Conservation (phyloP, 1,140 invertebrate species). For the Brachionus asplanchnoidis region DNA sequence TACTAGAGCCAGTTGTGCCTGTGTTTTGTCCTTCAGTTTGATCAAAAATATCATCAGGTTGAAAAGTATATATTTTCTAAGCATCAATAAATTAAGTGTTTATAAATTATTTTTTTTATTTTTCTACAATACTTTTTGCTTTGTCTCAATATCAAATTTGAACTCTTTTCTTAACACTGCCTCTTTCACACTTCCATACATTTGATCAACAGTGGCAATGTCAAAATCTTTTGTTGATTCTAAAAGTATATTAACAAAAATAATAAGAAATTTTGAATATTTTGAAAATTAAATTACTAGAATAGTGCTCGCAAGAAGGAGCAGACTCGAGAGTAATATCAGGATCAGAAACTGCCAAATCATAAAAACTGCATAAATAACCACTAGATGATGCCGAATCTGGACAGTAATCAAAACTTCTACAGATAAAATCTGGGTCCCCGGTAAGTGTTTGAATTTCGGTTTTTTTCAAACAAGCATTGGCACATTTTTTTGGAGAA, state of each 20-base stretch:
- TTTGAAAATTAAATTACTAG: neutral
- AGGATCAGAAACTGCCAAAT: neutral
- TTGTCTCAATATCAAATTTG: neutral
- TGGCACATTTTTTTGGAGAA: neutral
- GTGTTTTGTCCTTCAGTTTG: neutral
- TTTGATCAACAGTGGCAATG: conserved; percentile 3
- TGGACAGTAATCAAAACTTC: conserved; percentile 27
- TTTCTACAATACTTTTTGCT: neutral
- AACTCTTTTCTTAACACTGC: conserved; percentile 6
- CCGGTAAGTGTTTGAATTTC: neutral
- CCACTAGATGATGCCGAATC: neutral
- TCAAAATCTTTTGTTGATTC: conserved; percentile 18
- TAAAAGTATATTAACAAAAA: neutral
- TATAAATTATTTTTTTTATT: neutral
- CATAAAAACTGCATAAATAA: conserved; percentile 9
- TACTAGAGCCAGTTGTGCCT: neutral
- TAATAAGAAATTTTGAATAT: no score
- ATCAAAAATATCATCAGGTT: neutral
- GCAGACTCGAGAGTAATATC: neutral
- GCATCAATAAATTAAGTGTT: neutral
- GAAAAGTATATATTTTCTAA: neutral
- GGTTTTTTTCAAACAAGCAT: neutral
- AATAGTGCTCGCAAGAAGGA: neutral
- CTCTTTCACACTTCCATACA: conserved; percentile 30
- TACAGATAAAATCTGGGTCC: neutral